Conservation (phyloP, 2,888 invertebrate genomes). For the Dolichopus griseipennis region DNA sequence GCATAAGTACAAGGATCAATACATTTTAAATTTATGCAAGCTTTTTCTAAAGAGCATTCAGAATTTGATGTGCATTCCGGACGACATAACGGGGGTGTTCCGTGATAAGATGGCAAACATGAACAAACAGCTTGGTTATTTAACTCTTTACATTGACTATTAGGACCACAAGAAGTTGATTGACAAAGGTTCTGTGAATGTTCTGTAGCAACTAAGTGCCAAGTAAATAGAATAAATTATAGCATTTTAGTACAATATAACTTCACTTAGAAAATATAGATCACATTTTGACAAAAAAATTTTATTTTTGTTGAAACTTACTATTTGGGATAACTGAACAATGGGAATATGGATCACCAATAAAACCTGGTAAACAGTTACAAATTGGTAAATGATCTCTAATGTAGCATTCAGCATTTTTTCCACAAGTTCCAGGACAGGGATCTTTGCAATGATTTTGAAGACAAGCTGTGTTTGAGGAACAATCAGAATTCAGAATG, state of each 20-base stretch:
- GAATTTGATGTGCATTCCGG: slow-evolving; percentile 68
- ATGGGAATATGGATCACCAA: slow-evolving; percentile 62
- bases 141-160: slow-evolving; percentile 60
- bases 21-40: slow-evolving; percentile 65
- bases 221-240: not conserved
- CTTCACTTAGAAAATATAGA: not conserved
- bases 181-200: slow-evolving; percentile 48
- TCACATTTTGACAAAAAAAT: not conserved
- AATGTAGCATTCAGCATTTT: slow-evolving; percentile 63
- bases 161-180: slow-evolving; percentile 70
- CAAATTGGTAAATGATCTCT: slow-evolving; percentile 68
- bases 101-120: slow-evolving; percentile 59
- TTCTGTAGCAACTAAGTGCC: slow-evolving; percentile 28
- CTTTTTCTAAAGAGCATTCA: slow-evolving; percentile 60
- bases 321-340: slow-evolving; percentile 51
- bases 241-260: not conserved
- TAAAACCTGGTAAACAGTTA: slow-evolving; percentile 56
- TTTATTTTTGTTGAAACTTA: slow-evolving; percentile 41
- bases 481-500: slow-evolving; percentile 67
- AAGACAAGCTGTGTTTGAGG: slow-evolving; percentile 62
- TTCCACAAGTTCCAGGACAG: slow-evolving; percentile 66
- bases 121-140: slow-evolving; percentile 62
- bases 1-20: slow-evolving; percentile 66
- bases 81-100: slow-evolving; percentile 64
- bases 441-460: slow-evolving; percentile 71